phyloP scores from a whole-genome alignment of 2,888 invertebrate genomes.

The Thymelicus sylvestris region DNA sequence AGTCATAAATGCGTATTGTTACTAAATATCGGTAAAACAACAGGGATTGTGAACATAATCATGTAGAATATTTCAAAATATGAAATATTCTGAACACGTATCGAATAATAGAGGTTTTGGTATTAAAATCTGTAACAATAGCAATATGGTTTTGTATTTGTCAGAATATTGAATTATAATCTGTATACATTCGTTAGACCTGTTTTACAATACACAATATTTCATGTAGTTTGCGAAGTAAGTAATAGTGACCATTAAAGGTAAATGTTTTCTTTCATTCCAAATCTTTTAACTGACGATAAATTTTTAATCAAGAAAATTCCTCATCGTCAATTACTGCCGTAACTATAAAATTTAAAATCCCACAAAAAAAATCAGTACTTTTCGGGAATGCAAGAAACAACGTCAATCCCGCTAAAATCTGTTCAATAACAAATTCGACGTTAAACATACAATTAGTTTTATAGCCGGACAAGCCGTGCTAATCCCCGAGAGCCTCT shows the following conservation, averaged over 20 bases:
- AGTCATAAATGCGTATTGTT: neutral
- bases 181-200: too few species aligned
- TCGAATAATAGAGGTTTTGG: neutral
- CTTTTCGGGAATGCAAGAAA: neutral
- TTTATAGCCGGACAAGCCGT: constrained; percentile 7
- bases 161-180: too few species aligned
- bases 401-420: neutral
- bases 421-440: neutral
- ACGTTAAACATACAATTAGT: constrained; percentile 19
- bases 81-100: constrained; percentile 1
- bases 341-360: too few species aligned
- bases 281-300: too few species aligned
- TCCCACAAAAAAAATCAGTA: too few species aligned
- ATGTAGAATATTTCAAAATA: neutral
- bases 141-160: neutral
- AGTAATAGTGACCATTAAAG: too few species aligned
- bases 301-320: too few species aligned
- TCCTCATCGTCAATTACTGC: too few species aligned
- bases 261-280: too few species aligned
- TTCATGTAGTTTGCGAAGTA: too few species aligned
- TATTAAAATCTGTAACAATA: neutral
- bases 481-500: constrained; percentile 9
- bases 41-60: neutral
- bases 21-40: neutral
- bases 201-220: neutral